Conservation (phyloP, 2,113 vertebrate species). For the Orthonyx spaldingii region DNA sequence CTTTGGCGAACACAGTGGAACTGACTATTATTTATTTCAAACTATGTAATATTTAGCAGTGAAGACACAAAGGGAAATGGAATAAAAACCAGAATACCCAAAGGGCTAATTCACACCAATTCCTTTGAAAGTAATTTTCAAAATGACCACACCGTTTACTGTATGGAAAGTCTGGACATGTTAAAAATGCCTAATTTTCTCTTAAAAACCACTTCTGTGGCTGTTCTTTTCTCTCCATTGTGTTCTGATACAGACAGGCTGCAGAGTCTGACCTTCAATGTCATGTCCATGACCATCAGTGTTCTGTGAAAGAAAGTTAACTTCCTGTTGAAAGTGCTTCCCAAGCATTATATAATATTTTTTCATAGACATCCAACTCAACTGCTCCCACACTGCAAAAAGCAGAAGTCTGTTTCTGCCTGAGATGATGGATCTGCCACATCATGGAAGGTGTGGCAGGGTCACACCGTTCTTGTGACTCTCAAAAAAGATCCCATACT, state of each 20-base stretch:
- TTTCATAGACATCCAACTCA: background rate
- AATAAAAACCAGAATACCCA: background rate
- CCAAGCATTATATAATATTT: background rate
- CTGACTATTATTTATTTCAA: slow-evolving; percentile 9
- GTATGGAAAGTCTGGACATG: background rate
- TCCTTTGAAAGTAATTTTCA: background rate
- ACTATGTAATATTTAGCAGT: background rate
- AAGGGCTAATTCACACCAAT: background rate
- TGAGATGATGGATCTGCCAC: background rate
- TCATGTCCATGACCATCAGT: background rate
- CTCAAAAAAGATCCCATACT: background rate
- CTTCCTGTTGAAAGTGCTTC: background rate
- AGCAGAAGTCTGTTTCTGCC: background rate
- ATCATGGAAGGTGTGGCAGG: background rate
- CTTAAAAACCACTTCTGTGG: background rate
- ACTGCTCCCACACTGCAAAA: background rate
- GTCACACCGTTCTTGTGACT: background rate
- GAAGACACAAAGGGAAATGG: background rate
- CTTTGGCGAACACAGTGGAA: background rate
- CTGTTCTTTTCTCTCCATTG: background rate
- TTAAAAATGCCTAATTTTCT: background rate
- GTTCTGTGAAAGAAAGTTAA: background rate
- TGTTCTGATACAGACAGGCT: background rate
- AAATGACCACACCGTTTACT: background rate
- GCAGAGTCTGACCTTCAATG: background rate